Base-by-base conservation (phyloP, 1,140 invertebrate species). In the Mylabris phalerata region DNA sequence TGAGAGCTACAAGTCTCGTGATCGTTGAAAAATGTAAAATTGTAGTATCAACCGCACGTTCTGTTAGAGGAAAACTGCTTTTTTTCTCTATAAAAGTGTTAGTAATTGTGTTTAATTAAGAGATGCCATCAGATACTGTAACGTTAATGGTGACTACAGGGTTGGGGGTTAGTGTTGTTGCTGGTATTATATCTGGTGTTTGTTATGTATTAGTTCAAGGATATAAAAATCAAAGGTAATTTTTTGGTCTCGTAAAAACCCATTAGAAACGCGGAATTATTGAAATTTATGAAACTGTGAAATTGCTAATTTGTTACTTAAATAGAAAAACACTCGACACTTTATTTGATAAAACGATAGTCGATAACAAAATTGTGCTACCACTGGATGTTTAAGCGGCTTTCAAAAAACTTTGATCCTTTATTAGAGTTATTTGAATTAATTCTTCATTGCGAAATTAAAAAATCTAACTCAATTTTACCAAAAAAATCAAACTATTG, bases 121-220 rank as follows among this genome's bases (percentile, higher is more conserved):
- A 49, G 19, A 73, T 73, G 71, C 71, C 72, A 70, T 75, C 77
- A 3, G 79, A 81, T 61, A 75, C 77, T 1, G 56, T 75, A 0
- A 65, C 72, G 2, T 60, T 81, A 47, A 77, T 76, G 2, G 67
- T 82, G 32, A 73, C 77, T 0, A 75, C 79, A 0, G 78, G 80
- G 4, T 72, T 82, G 26, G 80, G 80, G 55, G 70, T 82, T 10
- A 79, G 80, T 24, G 74, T 82, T 10, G 63, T 82, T n/a, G 80
- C 80, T 9, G 80, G 80, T 0, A 77, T 82, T 41, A 72, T 82
- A 3, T 81, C 79, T 2, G 80, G 80, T 19, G 78, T 82, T 3
- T 80, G 78, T 68, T 82, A 80, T 58, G 69, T 82, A 27, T 67
- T 81, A 41, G 71, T 75, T n/a, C 77, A 79, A 63, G 77, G 79